Conservation (phyloP, 2,113 vertebrate species). For the Girardinichthys multiradiatus region DNA sequence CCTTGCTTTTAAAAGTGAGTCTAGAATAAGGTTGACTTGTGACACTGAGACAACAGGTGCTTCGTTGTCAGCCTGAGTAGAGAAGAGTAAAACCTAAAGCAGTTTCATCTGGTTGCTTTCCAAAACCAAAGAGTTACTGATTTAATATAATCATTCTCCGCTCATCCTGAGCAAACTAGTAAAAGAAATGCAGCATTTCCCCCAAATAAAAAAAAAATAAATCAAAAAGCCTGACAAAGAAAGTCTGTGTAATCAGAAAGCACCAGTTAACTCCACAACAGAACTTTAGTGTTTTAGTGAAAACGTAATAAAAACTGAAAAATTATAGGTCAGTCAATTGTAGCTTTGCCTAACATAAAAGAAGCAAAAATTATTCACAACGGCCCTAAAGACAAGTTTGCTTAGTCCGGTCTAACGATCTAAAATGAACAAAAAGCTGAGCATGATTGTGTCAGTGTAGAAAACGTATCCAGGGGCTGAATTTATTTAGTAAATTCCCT, state of each 20-base stretch:
- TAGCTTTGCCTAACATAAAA: background rate
- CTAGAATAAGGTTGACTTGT: too few relatives aligned
- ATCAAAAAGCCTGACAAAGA: background rate
- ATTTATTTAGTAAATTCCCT: background rate
- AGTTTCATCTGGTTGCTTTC: background rate
- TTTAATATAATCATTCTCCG: background rate
- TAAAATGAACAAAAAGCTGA: background rate
- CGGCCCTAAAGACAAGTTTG: too few relatives aligned
- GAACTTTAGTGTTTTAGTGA: background rate
- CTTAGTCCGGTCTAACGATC: background rate
- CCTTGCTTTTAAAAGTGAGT: too few relatives aligned
- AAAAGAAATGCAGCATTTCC: background rate
- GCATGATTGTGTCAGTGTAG: background rate
- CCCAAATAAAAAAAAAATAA: background rate
- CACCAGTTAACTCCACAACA: background rate
- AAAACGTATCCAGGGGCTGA: background rate
- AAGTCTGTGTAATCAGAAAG: background rate
- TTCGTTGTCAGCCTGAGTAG: too few relatives aligned
- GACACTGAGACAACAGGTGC: too few relatives aligned
- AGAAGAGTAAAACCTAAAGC: too few relatives aligned
- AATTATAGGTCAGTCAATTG: background rate
- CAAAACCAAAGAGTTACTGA: background rate
- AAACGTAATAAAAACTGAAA: background rate
- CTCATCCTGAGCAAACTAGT: background rate
- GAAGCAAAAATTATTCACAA: background rate